Conservation (phyloP, 2,797 vertebrate species). For the Neomorphus geoffroyi region DNA sequence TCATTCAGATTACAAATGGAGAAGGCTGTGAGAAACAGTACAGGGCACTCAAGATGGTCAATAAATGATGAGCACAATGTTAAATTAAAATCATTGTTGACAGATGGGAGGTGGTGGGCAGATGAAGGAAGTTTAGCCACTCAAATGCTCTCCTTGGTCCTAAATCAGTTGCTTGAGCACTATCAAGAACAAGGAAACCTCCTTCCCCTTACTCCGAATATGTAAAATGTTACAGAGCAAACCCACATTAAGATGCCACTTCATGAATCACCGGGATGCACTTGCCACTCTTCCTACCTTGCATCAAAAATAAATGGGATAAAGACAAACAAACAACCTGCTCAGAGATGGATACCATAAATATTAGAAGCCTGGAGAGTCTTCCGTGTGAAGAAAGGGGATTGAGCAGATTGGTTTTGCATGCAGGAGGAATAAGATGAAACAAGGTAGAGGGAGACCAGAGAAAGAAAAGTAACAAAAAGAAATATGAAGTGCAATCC, state of each 20-base stretch:
- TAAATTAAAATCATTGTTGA: background rate
- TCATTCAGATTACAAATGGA: background rate
- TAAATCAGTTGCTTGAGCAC: background rate
- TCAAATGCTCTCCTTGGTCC: background rate
- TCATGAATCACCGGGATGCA: background rate
- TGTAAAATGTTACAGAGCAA: background rate
- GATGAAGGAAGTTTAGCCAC: background rate
- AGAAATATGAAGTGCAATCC: background rate
- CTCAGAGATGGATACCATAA: background rate
- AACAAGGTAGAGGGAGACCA: background rate
- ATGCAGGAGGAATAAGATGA: background rate
- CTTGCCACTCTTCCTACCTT: background rate
- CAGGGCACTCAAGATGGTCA: background rate
- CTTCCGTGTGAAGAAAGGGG: background rate
- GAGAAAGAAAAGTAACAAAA: background rate
- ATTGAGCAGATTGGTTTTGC: background rate
- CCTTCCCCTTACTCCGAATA: background rate
- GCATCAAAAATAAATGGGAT: background rate
- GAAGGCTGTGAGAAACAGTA: background rate
- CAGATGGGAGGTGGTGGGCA: background rate
- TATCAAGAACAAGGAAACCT: background rate
- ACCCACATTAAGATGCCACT: background rate
- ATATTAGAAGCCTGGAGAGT: background rate
- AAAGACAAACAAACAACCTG: background rate
- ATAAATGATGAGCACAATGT: background rate